Conservation (phyloP, 2,797 vertebrate species). For the Notolabrus celidotus region DNA sequence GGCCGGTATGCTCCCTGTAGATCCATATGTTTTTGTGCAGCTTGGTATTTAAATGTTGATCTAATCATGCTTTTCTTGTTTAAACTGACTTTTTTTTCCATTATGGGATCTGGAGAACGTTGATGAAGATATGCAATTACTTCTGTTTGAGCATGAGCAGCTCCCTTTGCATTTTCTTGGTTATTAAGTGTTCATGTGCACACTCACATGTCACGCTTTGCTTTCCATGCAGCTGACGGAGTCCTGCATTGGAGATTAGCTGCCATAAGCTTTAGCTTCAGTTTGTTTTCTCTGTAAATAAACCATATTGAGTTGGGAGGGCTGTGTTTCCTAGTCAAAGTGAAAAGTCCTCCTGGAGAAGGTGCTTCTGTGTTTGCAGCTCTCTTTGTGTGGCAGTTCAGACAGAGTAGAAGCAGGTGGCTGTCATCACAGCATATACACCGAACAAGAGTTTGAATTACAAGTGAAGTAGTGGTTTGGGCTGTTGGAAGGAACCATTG, state of each 20-base stretch:
- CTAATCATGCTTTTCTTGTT: conserved; percentile 56
- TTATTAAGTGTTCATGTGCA: conserved; percentile 66
- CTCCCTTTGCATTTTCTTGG: conserved; percentile 70
- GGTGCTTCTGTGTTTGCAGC: conserved; percentile 42
- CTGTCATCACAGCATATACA: conserved; percentile 50
- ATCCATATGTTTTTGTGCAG: conserved; percentile 15
- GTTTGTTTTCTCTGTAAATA: conserved; percentile 66
- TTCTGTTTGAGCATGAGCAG: conserved; percentile 68
- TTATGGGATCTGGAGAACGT: conserved; percentile 44
- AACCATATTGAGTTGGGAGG: conserved; percentile 48
- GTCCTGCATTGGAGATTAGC: conserved; percentile 41
- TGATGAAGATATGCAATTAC: conserved; percentile 69
- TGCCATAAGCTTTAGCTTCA: conserved; percentile 46
- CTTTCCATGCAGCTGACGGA: conserved; percentile 1
- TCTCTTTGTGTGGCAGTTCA: conserved; percentile 46
- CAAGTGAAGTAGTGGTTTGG: conserved; percentile 57
- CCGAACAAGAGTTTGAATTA: conserved; percentile 52
- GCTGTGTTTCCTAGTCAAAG: conserved; percentile 29
- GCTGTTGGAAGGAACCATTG: conserved; percentile 62
- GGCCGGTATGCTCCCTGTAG: background rate
- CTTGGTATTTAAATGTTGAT: conserved; percentile 42
- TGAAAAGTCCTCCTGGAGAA: conserved; percentile 20
- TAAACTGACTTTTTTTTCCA: conserved; percentile 51
- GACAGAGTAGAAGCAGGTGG: conserved; percentile 72
- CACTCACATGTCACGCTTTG: conserved; percentile 27